Base-by-base conservation (phyloP, 2,797 vertebrate species). In the Sternotherus odoratus region DNA sequence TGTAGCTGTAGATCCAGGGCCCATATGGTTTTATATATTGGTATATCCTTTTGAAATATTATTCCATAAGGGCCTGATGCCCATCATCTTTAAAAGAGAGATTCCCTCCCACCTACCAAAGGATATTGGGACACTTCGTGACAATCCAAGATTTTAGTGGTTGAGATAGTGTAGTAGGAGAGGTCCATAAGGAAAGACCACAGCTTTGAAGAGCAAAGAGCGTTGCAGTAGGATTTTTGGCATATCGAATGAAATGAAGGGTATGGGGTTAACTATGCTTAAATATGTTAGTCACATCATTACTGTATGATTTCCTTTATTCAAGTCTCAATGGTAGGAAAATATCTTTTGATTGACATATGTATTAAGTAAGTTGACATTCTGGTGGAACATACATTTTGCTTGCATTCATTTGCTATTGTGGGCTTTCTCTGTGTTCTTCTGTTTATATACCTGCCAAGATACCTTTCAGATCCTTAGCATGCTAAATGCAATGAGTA, bases 401-500 rank as follows among this genome's bases (percentile, higher is more conserved):
- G 77, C 8, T 77, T 77, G 50, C 89, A 91, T 87, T 90, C 77
- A 33, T 63, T 24, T 84, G 69, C 39, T 3, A 21, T 30, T 51
- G 8, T 16, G 0, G 48, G 1, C 6, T 43, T 7, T 84, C n/a
- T 60, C 30, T 12, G 43, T n/a, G 24, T 74, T 74, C 60, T 75
- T 94, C 84, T 48, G 36, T 80, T 94, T 51, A 36, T 84, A 63
- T 89, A 53, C 26, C 66, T 91, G 72, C 51, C 94, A 74, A 81
- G 30, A 78, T 66, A 84, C 5, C 17, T 87, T 80, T 88, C 24
- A 66, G 82, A n/a, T 91, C 79, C 63, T 80, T 77, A 82, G 66
- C 93, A 96, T 93, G 82, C 80, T 43, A 53, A 83, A 48, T 78
- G 60, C 84, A 91, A 85, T 87, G 83, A 89, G 83, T 90, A n/a